Conservation (phyloP, 2,888 invertebrate genomes). For the Unio pictorum region DNA sequence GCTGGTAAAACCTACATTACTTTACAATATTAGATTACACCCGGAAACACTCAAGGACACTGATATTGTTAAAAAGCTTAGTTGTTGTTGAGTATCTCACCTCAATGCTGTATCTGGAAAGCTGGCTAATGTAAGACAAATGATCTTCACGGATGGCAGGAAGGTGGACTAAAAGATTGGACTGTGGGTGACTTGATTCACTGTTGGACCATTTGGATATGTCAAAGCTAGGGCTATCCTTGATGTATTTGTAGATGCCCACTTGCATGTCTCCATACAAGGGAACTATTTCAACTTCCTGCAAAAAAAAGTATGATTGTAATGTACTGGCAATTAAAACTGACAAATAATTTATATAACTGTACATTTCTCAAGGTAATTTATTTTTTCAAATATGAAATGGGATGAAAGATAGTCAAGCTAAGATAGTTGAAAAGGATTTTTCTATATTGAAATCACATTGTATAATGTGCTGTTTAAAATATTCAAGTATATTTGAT, state of each 20-base stretch:
- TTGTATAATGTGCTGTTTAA: too few species aligned
- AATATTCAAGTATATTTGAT: too few species aligned
- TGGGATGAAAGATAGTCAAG: too few species aligned
- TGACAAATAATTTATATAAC: too few species aligned
- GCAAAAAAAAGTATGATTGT: constrained; percentile 1
- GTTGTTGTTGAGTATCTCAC: constrained; percentile 50
- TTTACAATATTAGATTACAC: too few species aligned
- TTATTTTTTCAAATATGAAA: too few species aligned
- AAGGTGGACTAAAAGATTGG: constrained; percentile 91
- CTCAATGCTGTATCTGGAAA: constrained; percentile 88
- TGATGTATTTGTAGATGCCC: constrained; percentile 97
- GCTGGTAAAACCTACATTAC: too few species aligned
- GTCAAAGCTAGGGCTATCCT: constrained; percentile 75
- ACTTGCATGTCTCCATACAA: constrained; percentile 99
- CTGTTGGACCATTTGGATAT: constrained; percentile 67
- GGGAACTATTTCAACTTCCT: constrained; percentile 69
- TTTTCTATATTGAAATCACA: too few species aligned
- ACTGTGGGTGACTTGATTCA: constrained; percentile 81
- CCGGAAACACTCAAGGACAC: too few species aligned
- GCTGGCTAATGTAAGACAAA: constrained; percentile 95
- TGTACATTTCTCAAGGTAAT: too few species aligned
- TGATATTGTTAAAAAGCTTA: neutral
- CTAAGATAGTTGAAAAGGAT: too few species aligned
- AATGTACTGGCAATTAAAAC: too few species aligned
- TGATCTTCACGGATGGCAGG: constrained; percentile 95